Evolutionary conservation across 1,140 invertebrate genomes (phyloP), one percentile per base, ranked within the genome.

Genomic region (Hyles euphorbiae): DNA sequence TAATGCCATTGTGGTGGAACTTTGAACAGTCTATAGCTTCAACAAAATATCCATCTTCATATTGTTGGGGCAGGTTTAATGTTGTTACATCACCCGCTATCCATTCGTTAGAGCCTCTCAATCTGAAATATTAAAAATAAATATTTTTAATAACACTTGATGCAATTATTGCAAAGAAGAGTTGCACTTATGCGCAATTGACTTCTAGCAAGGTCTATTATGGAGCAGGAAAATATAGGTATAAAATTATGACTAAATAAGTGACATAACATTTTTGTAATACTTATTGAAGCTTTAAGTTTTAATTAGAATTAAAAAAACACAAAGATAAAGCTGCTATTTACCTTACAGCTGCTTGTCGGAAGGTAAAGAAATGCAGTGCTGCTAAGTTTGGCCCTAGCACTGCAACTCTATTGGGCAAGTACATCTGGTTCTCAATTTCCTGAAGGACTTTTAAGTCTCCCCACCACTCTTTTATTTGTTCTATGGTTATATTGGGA

Each of bases 21-120:
- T 81, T 78, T 4, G 78, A 63, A 54, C 88, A 89, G 51, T 90
- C 86, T 3, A 90, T 62, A 34, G 80, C 81, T 78, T 90, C 89
- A 11, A 90, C 72, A 55, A 72, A 68, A 51, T 83, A 81, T 1
- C 87, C 84, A 52, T 84, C 78, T 53, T 53, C 60, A 64, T 65
- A 89, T 40, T 57, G 58, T 36, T 74, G 59, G 5, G 89, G 88
- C n/a, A 89, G 65, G 5, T 80, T 70, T 9, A 83, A 56, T 59
- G 64, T 67, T 9, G 51, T 56, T 56, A 71, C 56, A 61, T 83
- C 76, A 60, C 73, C 69, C 50, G 51, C 32, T n/a, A 89, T 74
- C 88, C 88, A 90, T 60, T 76, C 66, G 10, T 65, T 67, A 47
- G 68, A 67, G 12, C 67, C 72, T 60, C 75, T 78, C 40, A 88